These are phyloP conservation scores for Smittia aterrima DNA, from an alignment of 2,888 invertebrate genomes.

Conservation along the genomic window DNA sequence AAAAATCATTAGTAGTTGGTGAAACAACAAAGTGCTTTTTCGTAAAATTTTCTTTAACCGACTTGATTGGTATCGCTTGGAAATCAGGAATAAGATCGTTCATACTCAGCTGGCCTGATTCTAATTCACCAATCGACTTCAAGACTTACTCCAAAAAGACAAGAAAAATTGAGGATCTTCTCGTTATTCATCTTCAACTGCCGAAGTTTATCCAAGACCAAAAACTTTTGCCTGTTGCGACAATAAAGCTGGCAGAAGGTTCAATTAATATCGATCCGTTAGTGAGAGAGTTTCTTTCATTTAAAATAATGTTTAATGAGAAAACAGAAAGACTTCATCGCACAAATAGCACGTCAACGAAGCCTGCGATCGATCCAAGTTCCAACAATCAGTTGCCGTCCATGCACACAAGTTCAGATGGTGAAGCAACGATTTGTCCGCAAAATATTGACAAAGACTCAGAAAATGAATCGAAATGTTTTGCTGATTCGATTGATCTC, in stretches of 20 bases:
- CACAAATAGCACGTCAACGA: slow-evolving; percentile 45
- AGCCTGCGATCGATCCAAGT: slow-evolving; percentile 45
- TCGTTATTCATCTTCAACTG: slow-evolving; percentile 46
- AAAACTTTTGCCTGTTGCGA: slow-evolving; percentile 50
- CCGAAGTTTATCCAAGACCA: slow-evolving; percentile 45
- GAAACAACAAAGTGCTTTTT: not conserved
- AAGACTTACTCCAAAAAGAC: not conserved
- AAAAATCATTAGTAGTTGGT: not conserved
- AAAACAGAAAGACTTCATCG: slow-evolving; percentile 8
- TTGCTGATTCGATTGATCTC: not conserved
- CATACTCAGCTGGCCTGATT: slow-evolving; percentile 4
- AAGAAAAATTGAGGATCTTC: slow-evolving; percentile 30
- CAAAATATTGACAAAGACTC: not conserved
- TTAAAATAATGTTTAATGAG: slow-evolving; percentile 48
- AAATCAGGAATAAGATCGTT: slow-evolving; percentile 31
- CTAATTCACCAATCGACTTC: not conserved
- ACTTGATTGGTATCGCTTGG: slow-evolving; percentile 22
- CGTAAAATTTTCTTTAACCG: not conserved
- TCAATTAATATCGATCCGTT: slow-evolving; percentile 63
- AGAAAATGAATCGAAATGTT: not conserved
- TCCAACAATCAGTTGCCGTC: slow-evolving; percentile 51
- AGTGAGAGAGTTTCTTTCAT: slow-evolving; percentile 64
- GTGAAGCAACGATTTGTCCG: slow-evolving; percentile 46
- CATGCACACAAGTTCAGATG: slow-evolving; percentile 52
- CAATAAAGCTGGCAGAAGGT: slow-evolving; percentile 56